phyloP scores from a whole-genome alignment of 2,797 vertebrate genomes.

The Centroberyx gerrardi region DNA sequence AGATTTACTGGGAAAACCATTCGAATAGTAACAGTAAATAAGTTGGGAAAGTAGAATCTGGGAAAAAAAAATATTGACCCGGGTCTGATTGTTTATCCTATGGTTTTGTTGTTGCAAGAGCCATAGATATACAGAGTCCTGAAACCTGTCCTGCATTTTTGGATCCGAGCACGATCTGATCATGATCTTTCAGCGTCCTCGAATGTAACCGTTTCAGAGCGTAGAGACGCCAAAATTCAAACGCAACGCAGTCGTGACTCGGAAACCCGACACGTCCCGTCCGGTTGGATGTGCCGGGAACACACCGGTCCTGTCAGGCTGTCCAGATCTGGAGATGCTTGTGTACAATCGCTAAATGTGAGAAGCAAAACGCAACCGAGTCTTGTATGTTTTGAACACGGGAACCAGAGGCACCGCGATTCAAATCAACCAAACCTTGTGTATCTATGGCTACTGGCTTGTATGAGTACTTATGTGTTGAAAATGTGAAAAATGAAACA shows the following conservation, averaged over 20 bases:
- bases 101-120: constrained; percentile 45
- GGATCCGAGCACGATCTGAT: not conserved
- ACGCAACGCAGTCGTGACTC: constrained; percentile 14
- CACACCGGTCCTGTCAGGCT: not conserved
- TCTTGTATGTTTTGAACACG: not conserved
- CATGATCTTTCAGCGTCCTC: not conserved
- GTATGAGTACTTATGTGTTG: constrained; percentile 70
- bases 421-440: constrained; percentile 4
- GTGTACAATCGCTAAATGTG: not conserved
- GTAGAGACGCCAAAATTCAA: too few relatives aligned
- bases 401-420: constrained; percentile 1
- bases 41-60: too few relatives aligned
- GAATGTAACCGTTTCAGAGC: constrained; percentile 16
- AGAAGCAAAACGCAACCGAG: not conserved
- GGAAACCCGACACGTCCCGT: constrained; percentile 1
- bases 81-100: constrained; percentile 30
- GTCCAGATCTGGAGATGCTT: not conserved
- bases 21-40: not conserved
- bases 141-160: not conserved
- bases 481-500: constrained; percentile 68
- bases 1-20: constrained; percentile 5
- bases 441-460: constrained; percentile 68
- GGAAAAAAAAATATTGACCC: not conserved
- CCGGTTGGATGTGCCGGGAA: constrained; percentile 2
- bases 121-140: constrained; percentile 22